Conservation (phyloP, 2,888 invertebrate genomes). For the Gortyna flavago region DNA sequence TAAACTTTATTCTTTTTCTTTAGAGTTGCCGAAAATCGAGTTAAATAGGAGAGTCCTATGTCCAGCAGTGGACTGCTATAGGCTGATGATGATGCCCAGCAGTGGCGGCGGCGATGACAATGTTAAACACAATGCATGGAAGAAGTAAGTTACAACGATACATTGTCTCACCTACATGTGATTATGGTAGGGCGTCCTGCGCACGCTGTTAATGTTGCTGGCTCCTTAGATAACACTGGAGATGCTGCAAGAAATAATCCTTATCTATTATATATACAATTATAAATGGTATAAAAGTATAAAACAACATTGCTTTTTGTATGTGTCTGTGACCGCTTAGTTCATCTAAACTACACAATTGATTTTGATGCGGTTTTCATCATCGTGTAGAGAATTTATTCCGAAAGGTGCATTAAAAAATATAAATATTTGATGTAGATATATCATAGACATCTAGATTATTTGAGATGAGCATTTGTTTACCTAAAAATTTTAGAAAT, state of each 20-base stretch:
- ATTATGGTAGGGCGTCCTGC: constrained; percentile 75
- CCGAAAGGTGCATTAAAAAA: neutral
- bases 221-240: constrained; percentile 76
- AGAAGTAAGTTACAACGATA: constrained; percentile 55
- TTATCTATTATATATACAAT: too few species aligned
- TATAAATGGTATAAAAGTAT: too few species aligned
- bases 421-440: too few species aligned
- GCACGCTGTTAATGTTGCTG: constrained; percentile 53
- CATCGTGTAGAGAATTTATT: neutral
- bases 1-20: too few species aligned
- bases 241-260: constrained; percentile 61
- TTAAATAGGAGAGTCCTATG: too few species aligned
- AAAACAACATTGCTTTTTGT: neutral
- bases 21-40: too few species aligned
- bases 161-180: constrained; percentile 88
- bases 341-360: neutral
- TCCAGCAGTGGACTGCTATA: too few species aligned
- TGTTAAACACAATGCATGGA: neutral
- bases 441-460: too few species aligned
- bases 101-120: neutral
- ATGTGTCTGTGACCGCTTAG: neutral
- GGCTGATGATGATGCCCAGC: neutral
- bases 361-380: neutral
- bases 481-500: neutral
- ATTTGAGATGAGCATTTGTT: too few species aligned